Evolutionary conservation across 1,140 invertebrate species (phyloP).

Genomic region (Drosophila insularis): DNA sequence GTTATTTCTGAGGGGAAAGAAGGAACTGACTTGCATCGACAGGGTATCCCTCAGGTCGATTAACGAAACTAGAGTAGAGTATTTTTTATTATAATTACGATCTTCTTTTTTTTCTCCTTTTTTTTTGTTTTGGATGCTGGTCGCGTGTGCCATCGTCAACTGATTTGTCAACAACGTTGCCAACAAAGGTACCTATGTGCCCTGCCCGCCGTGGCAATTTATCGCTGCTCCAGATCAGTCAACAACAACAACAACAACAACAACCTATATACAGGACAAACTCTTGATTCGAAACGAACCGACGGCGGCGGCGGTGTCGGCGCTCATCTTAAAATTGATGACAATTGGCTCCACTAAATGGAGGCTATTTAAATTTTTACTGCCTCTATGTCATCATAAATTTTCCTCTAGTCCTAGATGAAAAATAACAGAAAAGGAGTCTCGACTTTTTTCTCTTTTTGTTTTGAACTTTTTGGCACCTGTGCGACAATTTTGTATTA

Average conservation of each 20-base stretch:
- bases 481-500: constrained; percentile 27
- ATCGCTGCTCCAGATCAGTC: constrained; percentile 78
- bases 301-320: constrained; percentile 10
- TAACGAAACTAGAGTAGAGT: no score
- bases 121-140: constrained; percentile 21
- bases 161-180: constrained; percentile 76
- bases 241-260: constrained; percentile 44
- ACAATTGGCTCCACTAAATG: constrained; percentile 65
- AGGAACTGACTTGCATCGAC: no score
- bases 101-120: not conserved
- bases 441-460: constrained; percentile 28
- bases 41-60: no score
- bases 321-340: constrained; percentile 69
- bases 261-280: constrained; percentile 39
- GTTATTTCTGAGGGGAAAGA: no score
- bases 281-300: constrained; percentile 26
- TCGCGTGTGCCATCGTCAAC: constrained; percentile 74
- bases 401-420: constrained; percentile 19
- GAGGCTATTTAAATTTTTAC: constrained; percentile 78
- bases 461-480: constrained; percentile 35
- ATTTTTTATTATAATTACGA: constrained; percentile 5
- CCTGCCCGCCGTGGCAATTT: constrained; percentile 35
- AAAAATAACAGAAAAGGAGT: not conserved
- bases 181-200: constrained; percentile 65
- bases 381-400: constrained; percentile 65